Percentiles rank a stretch among this genome's conserved stretches.
These are phyloP conservation scores for Poicephalus meyeri DNA, from an alignment of 2,113 vertebrate species.

Conservation along the genomic window DNA sequence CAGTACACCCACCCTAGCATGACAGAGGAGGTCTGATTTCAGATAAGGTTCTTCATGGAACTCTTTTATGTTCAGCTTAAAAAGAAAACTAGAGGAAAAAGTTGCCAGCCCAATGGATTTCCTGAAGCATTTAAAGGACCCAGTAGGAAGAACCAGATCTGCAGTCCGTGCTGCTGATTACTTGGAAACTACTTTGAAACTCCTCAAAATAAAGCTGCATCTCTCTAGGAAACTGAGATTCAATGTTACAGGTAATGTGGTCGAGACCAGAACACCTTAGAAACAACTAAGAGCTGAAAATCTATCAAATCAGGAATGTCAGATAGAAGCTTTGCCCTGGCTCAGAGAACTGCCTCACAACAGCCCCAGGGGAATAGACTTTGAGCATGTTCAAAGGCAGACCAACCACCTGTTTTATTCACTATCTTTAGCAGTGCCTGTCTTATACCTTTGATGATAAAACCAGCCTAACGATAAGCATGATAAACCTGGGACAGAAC, in stretches of 20 bases:
- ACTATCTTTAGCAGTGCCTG: background rate
- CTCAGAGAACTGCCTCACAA: background rate
- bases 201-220: background rate
- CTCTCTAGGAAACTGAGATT: background rate
- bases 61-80: background rate
- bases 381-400: background rate
- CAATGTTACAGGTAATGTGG: constrained; percentile 38
- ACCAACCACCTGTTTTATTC: background rate
- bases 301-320: background rate
- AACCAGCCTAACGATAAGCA: background rate
- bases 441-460: background rate
- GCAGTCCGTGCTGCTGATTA: constrained; percentile 27
- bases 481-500: background rate
- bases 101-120: background rate
- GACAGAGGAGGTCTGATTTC: background rate
- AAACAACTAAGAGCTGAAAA: background rate
- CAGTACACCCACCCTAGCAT: background rate
- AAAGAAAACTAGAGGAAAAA: background rate
- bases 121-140: constrained; percentile 48
- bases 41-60: background rate
- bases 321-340: background rate
- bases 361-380: no score
- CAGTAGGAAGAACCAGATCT: constrained; percentile 27
- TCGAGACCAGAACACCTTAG: background rate
- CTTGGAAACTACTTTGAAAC: constrained; percentile 27